These are phyloP conservation scores for Bufo bufo DNA, from an alignment of 2,113 vertebrate genomes.

Conservation along the genomic window DNA sequence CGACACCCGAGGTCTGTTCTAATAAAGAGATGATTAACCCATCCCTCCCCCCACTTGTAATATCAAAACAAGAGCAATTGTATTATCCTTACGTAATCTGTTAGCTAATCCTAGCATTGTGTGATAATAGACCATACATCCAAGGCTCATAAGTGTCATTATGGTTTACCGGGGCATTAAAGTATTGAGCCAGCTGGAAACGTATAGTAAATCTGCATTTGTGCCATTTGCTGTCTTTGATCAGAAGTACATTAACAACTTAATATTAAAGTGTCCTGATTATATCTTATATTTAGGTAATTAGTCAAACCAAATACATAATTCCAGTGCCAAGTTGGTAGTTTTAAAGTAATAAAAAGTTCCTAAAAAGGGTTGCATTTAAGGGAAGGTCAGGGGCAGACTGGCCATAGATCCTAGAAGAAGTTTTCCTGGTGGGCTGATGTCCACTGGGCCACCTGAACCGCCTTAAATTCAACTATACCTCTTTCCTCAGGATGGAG, in stretches of 20 bases:
- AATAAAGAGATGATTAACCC: constrained; percentile 58
- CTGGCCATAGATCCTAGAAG: no score
- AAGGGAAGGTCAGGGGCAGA: no score
- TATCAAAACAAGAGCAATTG: constrained; percentile 32
- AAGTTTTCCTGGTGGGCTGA: no score
- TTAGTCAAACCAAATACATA: not conserved
- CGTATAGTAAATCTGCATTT: not conserved
- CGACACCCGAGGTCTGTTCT: constrained; percentile 56
- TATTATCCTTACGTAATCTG: constrained; percentile 40
- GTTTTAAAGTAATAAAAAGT: not conserved
- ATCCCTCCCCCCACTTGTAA: constrained; percentile 36
- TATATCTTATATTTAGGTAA: not conserved
- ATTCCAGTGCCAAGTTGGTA: not conserved
- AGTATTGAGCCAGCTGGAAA: constrained; percentile 22
- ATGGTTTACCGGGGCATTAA: constrained; percentile 5
- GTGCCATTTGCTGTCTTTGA: not conserved
- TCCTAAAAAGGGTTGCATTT: not conserved
- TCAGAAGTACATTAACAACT: not conserved
- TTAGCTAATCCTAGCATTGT: constrained; percentile 21
- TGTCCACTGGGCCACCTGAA: no score
- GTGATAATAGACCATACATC: constrained; percentile 4
- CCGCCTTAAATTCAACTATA: no score
- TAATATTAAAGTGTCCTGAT: not conserved
- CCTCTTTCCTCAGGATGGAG: no score
- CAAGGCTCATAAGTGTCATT: constrained; percentile 34